phyloP scores from a whole-genome alignment of 2,888 invertebrate genomes.

The Cremastinae sp. region DNA sequence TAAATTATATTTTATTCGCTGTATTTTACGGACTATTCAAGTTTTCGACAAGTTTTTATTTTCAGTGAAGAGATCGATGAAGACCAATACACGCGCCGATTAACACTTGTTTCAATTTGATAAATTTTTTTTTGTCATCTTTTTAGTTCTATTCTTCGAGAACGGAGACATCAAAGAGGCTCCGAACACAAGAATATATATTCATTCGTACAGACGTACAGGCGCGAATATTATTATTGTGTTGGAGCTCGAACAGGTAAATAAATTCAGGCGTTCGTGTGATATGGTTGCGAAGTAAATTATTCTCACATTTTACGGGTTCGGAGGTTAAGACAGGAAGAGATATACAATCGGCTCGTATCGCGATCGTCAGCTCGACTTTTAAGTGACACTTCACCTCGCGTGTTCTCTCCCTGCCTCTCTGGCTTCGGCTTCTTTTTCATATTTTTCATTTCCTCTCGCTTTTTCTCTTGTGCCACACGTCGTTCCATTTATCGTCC shows the following conservation, averaged over 20 bases:
- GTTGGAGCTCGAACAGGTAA: constrained; percentile 49
- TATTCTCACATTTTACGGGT: constrained; percentile 55
- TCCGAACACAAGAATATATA: neutral
- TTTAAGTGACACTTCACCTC: constrained; percentile 41
- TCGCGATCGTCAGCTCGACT: constrained; percentile 32
- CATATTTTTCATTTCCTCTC: neutral
- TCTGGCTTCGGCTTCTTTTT: neutral
- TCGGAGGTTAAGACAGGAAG: constrained; percentile 61
- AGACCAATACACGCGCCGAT: too few species aligned
- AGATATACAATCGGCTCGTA: constrained; percentile 60
- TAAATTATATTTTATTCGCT: too few species aligned
- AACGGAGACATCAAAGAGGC: neutral
- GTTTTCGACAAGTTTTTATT: too few species aligned
- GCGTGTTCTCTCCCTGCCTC: constrained; percentile 5
- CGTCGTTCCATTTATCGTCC: neutral
- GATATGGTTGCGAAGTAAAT: constrained; percentile 41
- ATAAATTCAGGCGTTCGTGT: constrained; percentile 48
- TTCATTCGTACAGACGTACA: constrained; percentile 22
- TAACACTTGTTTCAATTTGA: too few species aligned
- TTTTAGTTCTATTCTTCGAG: neutral
- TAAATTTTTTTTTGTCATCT: neutral
- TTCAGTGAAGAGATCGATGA: too few species aligned
- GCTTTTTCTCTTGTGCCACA: neutral
- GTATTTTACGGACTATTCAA: too few species aligned
- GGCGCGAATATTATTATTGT: too few species aligned